Evolutionary conservation across 2,113 vertebrate genomes (phyloP).

Genomic region (Platanista minor): DNA sequence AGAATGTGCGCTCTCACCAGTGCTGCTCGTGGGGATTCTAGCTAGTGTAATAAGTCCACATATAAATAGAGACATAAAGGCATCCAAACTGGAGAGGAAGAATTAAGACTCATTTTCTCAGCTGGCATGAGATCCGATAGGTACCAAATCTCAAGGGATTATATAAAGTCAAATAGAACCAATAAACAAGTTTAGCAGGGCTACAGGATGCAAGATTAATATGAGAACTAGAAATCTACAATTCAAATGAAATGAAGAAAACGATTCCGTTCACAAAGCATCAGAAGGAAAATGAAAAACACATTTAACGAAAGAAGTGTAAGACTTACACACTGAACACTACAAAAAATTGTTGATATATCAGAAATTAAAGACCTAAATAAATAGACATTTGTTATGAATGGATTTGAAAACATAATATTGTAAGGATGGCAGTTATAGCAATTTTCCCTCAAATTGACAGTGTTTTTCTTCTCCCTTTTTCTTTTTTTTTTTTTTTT

Average conservation of each 20-base stretch:
- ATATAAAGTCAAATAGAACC: not conserved
- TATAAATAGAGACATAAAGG: not conserved
- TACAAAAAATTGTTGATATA: not conserved
- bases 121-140: not conserved
- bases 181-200: not conserved
- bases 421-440: not conserved
- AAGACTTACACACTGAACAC: not conserved
- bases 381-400: not conserved
- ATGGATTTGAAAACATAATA: not conserved
- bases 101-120: not conserved
- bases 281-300: not conserved
- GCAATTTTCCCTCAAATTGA: not conserved
- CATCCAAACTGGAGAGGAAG: not conserved
- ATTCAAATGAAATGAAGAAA: not conserved
- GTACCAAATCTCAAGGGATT: not conserved
- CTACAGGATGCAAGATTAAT: not conserved
- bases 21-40: not conserved
- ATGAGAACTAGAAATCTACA: not conserved
- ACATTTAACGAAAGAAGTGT: not conserved
- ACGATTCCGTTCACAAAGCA: not conserved
- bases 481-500: not conserved
- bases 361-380: not conserved
- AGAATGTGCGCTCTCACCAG: not conserved
- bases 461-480: too few species aligned
- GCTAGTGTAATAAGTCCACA: not conserved